phyloP scores from a whole-genome alignment of 2,113 vertebrate genomes.

The Misgurnus mizolepis region DNA sequence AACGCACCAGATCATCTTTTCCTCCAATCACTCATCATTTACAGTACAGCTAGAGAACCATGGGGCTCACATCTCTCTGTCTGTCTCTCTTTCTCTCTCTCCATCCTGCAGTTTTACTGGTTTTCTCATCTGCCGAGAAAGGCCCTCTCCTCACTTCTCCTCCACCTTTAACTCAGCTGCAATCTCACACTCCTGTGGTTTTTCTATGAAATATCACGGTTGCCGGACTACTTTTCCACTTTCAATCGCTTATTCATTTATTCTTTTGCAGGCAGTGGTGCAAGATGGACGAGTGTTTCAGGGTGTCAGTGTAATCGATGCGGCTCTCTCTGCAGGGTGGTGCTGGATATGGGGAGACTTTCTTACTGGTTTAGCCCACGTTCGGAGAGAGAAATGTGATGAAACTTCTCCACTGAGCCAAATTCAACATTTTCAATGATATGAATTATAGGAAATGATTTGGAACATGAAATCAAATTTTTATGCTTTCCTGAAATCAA shows the following conservation, averaged over 20 bases:
- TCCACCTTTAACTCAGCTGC: not conserved
- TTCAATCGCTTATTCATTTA: constrained; percentile 10
- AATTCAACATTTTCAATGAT: not conserved
- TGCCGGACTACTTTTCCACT: constrained; percentile 2
- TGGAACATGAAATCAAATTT: no score
- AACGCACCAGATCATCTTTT: constrained; percentile 34
- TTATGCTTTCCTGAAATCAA: no score
- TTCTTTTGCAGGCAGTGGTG: not conserved
- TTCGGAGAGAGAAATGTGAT: not conserved
- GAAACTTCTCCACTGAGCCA: not conserved
- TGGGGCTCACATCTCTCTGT: constrained; percentile 9
- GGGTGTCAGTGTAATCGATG: constrained; percentile 5
- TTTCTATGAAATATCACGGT: not conserved
- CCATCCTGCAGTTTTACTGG: not conserved
- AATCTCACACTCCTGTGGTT: not conserved
- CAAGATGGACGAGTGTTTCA: constrained; percentile 50
- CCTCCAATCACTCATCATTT: constrained; percentile 35
- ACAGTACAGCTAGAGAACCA: constrained; percentile 18
- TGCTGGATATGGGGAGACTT: not conserved
- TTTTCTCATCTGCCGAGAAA: not conserved
- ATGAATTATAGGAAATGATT: no score
- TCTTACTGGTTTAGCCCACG: not conserved
- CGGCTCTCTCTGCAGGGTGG: not conserved
- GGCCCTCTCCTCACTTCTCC: not conserved
- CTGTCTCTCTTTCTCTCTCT: not conserved